These are phyloP conservation scores for Augochlora pura DNA, from an alignment of 1,140 invertebrate species.

Conservation along the genomic window DNA sequence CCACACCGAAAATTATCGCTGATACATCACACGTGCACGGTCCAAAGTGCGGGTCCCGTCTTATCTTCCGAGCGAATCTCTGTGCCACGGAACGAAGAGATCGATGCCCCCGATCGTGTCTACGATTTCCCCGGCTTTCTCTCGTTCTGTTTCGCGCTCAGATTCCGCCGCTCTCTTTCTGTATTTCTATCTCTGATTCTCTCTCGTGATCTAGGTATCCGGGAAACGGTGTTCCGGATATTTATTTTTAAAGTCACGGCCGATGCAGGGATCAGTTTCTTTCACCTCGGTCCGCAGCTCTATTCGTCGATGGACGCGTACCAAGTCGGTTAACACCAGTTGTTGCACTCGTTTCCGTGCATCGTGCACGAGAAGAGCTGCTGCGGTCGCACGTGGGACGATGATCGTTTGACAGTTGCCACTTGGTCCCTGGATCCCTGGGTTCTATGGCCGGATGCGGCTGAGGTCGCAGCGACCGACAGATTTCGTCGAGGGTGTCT, in stretches of 20 bases:
- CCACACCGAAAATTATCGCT: conserved; percentile 16
- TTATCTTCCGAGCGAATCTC: too few relatives aligned
- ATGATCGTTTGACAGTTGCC: too few relatives aligned
- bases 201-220: neutral
- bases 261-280: neutral
- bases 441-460: too few relatives aligned
- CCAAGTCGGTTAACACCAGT: conserved; percentile 1
- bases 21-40: conserved; percentile 9
- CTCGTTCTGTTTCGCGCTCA: too few relatives aligned
- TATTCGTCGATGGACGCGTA: conserved; percentile 20
- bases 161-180: neutral
- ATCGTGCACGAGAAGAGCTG: neutral
- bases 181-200: neutral
- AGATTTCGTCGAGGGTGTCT: neutral
- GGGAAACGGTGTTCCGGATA: neutral
- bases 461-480: too few relatives aligned
- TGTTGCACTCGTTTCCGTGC: conserved; percentile 27
- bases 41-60: neutral
- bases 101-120: neutral
- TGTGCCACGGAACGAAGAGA: too few relatives aligned
- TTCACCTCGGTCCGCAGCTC: neutral
- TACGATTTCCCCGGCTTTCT: neutral
- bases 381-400: neutral
- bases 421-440: too few relatives aligned
- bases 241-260: conserved; percentile 46